Base-by-base conservation (phyloP, 2,888 invertebrate species). In the Campaea margaritaria region DNA sequence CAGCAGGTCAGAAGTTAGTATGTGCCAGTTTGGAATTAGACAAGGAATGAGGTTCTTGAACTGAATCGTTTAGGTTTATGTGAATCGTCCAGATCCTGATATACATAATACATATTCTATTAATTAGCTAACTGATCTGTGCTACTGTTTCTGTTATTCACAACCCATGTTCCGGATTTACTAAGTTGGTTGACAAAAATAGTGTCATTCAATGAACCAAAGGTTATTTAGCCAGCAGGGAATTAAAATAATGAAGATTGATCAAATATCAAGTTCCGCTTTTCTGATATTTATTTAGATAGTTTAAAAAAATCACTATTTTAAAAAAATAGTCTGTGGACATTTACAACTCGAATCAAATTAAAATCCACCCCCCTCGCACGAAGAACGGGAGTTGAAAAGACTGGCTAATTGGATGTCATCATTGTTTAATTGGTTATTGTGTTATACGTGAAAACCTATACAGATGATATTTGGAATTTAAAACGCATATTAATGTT, bases 1-100 rank as follows among this genome's bases (percentile, higher is more conserved):
- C 89, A 0, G 96, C 96, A 74, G 96, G 96, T 70, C 96, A 96
- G 79, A 93, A 85, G 52, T 59, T 81, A 45, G 65, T 90, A 28
- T 81, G 85, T 52, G 78, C 82, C 5, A 52, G 43, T 43, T 47
- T 51, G 16, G 48, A 60, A 14, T 16, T 46, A 44, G 67, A 53
- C 49, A 60, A 64, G 39, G 58, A 59, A 43, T 56, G 46, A 55
- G 21, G 21, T 21, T 21, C 21, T 15, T 41, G 27, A 42, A 42
- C 9, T n/a, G 14, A n/a, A n/a, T 15, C 28, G 47, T n/a, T n/a
- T n/a, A 15, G 10, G 12, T 34, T 48, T 15, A 28, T 31, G 41
- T 44, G 14, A 52, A 44, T 36, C 36, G 13, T 51, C 34, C 13
- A 43, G 16, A 43, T 39, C 31, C 39, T 44, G 12, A 44, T 49